Percentiles rank a stretch among this genome's conserved stretches.
These are phyloP conservation scores for Apogon hyalosoma DNA, from an alignment of 2,797 vertebrate species.

Conservation along the genomic window DNA sequence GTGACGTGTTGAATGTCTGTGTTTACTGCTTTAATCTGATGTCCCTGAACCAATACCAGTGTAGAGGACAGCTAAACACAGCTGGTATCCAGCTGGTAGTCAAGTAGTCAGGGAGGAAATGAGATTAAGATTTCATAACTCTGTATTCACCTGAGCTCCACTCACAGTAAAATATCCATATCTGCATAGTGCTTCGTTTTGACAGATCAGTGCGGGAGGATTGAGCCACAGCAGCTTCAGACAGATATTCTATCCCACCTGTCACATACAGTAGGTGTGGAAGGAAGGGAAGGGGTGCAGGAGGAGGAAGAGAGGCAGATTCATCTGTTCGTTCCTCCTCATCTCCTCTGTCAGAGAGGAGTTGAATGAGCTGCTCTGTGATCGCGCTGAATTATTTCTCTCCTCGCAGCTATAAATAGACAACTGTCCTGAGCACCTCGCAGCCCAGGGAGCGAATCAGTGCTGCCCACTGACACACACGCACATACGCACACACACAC, in stretches of 20 bases:
- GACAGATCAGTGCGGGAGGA: constrained; percentile 5
- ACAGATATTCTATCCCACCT: constrained; percentile 26
- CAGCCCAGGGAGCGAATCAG: constrained; percentile 25
- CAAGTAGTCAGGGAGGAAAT: not conserved
- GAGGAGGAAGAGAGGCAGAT: constrained; percentile 3
- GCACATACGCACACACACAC: not conserved
- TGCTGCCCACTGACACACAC: not conserved
- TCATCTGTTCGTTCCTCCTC: constrained; percentile 22
- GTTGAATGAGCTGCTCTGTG: constrained; percentile 50
- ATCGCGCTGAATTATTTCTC: constrained; percentile 73
- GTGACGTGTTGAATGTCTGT: too few species aligned
- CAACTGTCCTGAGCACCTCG: constrained; percentile 33
- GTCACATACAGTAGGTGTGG: constrained; percentile 16
- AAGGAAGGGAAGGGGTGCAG: not conserved
- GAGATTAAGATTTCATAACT: constrained; percentile 12
- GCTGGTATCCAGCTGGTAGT: too few species aligned
- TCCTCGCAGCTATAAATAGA: constrained; percentile 64
- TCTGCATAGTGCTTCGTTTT: constrained; percentile 15
- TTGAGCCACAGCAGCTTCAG: constrained; percentile 4
- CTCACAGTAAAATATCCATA: constrained; percentile 10
- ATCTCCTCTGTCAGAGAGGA: constrained; percentile 44
- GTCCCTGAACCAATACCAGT: too few species aligned
- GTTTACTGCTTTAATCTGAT: too few species aligned
- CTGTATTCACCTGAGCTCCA: not conserved
- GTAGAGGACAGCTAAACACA: too few species aligned